Base-by-base conservation (phyloP, 92 coral and sea anemone species). In the Umimayanthus kanabou region DNA sequence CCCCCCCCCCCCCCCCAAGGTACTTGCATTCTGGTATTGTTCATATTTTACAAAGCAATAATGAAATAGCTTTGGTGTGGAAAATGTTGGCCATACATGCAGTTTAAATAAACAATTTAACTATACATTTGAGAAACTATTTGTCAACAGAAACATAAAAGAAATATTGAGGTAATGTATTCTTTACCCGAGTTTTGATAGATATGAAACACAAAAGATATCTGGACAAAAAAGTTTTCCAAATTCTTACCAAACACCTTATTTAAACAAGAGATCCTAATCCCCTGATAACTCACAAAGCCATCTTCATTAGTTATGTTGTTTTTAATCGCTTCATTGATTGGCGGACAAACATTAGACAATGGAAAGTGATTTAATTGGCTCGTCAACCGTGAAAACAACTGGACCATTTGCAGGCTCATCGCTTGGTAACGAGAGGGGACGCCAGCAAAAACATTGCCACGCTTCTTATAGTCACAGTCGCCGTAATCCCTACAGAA, bases 401-500 rank as follows among this genome's bases (percentile, higher is more conserved):
- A 20, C 28, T 9, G 45, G 61, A 33, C 50, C 80, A 86, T 57
- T 75, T 75, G 74, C 23, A 9, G 25, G 18, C 6, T 10, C 89
- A 90, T 90, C 74, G 90, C 92, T 81, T 81, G 55, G 92, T 86
- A 45, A 90, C 92, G 92, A 61, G 14, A 10, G 80, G 92, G 80
- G 92, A 90, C 92, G 92, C 92, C 25, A 1, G 39, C 75, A 81
- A 85, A 85, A 86, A 80, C 87, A 85, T 3, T 50, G 33, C 74
- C 90, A 86, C 79, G 78, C 88, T 64, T 61, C 25, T 33, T 43
- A 6, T 39, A 28, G 87, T 37, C 77, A 71, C 29, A 73, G 85
- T 74, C 70, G 57, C 76, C 47, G 57, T 58, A 79, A 86, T 86
- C 47, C 23, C 4, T 50, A 1, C 18, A 29, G 77, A 83, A 47